These are phyloP conservation scores for Campylomormyrus tamandua DNA, from an alignment of 2,113 vertebrate genomes.

Conservation along the genomic window DNA sequence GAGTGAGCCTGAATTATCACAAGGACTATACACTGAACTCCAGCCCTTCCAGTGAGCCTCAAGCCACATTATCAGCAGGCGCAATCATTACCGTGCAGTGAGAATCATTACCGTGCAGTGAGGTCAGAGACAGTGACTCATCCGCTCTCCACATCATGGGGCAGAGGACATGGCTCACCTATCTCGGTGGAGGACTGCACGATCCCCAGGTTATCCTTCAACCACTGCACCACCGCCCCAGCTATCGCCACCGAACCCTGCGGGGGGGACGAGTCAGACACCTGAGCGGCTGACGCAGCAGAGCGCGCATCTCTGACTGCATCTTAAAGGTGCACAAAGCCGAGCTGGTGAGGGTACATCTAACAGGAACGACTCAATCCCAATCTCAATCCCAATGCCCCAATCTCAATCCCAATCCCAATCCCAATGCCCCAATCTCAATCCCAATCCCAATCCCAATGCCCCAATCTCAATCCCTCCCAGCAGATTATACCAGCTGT, in stretches of 20 bases:
- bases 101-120: not conserved
- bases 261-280: not conserved
- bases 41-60: not conserved
- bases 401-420: too few relatives aligned
- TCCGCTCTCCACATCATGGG: not conserved
- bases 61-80: not conserved
- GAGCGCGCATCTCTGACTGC: not conserved
- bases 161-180: constrained; percentile 56
- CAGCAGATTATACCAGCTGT: not conserved
- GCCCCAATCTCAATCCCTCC: too few relatives aligned
- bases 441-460: too few relatives aligned
- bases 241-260: constrained; percentile 97
- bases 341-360: not conserved
- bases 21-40: not conserved
- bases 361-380: not conserved
- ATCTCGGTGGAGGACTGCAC: constrained; percentile 73
- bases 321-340: not conserved
- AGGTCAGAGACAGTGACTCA: not conserved
- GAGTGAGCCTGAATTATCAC: not conserved
- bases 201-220: constrained; percentile 93
- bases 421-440: not conserved
- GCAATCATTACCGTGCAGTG: not conserved
- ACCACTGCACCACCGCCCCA: constrained; percentile 87
- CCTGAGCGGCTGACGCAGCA: not conserved
- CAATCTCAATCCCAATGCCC: too few relatives aligned